Evolutionary conservation across 2,888 invertebrate genomes (phyloP).

Genomic region (Autographa gamma): DNA sequence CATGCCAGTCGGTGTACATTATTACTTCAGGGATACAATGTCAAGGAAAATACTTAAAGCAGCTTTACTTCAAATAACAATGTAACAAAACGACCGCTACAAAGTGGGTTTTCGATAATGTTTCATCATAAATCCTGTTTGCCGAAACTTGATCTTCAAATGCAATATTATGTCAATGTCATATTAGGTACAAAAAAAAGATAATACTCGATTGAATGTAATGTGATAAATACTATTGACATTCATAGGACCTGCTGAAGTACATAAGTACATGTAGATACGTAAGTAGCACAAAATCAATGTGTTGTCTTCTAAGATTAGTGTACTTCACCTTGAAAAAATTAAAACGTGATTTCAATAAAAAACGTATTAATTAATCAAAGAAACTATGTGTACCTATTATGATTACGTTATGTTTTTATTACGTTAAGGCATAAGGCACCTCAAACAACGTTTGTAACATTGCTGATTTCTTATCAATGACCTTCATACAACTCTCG

Average conservation of each 20-base stretch:
- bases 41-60: conserved; percentile 13
- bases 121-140: conserved; percentile 21
- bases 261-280: conserved; percentile 14
- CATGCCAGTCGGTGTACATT: not conserved
- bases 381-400: conserved; percentile 41
- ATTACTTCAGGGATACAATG: conserved; percentile 12
- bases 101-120: conserved; percentile 5
- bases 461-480: conserved; percentile 85
- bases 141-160: conserved; percentile 31
- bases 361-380: conserved; percentile 45
- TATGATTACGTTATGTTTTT: conserved; percentile 63
- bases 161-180: conserved; percentile 36
- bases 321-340: conserved; percentile 31
- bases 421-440: conserved; percentile 68
- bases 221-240: conserved; percentile 12
- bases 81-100: not conserved
- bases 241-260: not conserved
- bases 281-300: conserved; percentile 10
- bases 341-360: conserved; percentile 38
- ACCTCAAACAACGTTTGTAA: conserved; percentile 73
- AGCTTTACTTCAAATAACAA: not conserved
- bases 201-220: conserved; percentile 22
- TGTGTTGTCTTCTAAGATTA: conserved; percentile 10
- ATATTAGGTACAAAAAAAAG: conserved; percentile 16
- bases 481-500: conserved; percentile 82